Conservation (phyloP, 2,888 invertebrate genomes). For the Netelia virgata region DNA sequence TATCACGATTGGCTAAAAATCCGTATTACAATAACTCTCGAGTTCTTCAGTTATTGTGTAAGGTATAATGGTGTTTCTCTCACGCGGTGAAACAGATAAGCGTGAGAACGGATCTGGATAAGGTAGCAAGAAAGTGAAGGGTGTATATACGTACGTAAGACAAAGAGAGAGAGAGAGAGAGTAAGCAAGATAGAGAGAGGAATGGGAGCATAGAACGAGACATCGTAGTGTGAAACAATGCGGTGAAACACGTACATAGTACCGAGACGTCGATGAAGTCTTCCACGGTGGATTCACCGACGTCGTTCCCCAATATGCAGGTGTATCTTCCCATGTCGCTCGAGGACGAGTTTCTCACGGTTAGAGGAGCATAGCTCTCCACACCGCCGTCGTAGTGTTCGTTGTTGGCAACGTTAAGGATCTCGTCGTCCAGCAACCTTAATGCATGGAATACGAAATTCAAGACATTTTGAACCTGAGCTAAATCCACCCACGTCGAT, state of each 20-base stretch:
- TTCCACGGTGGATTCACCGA: slow-evolving; percentile 91
- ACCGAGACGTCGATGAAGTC: slow-evolving; percentile 92
- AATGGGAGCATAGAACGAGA: slow-evolving; percentile 6
- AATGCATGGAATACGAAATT: slow-evolving; percentile 54
- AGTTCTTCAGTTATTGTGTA: not conserved
- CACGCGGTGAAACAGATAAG: slow-evolving; percentile 6
- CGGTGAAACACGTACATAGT: slow-evolving; percentile 89
- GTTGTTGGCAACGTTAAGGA: slow-evolving; percentile 83
- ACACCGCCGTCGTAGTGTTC: slow-evolving; percentile 92
- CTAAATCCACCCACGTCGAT: not conserved
- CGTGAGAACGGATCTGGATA: slow-evolving; percentile 46
- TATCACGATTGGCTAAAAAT: too few species aligned
- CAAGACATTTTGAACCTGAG: slow-evolving; percentile 4
- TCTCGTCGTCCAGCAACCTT: slow-evolving; percentile 90
- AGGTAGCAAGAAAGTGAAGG: slow-evolving; percentile 3
- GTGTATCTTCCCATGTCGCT: slow-evolving; percentile 94
- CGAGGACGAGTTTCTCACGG: slow-evolving; percentile 91
- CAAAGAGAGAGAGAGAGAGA: not conserved
- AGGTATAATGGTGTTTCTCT: not conserved
- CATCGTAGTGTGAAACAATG: slow-evolving; percentile 26
- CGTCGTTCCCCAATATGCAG: slow-evolving; percentile 92
- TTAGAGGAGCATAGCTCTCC: slow-evolving; percentile 90
- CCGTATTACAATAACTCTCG: too few species aligned
- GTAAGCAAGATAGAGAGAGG: not conserved
- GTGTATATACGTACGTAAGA: not conserved